A percentile compares a stretch with the other conserved stretches of the same genome.
Conservation (phyloP, 30 jellyfish, hydroid and myxozoan genomes). For the Sanderia malayensis region DNA sequence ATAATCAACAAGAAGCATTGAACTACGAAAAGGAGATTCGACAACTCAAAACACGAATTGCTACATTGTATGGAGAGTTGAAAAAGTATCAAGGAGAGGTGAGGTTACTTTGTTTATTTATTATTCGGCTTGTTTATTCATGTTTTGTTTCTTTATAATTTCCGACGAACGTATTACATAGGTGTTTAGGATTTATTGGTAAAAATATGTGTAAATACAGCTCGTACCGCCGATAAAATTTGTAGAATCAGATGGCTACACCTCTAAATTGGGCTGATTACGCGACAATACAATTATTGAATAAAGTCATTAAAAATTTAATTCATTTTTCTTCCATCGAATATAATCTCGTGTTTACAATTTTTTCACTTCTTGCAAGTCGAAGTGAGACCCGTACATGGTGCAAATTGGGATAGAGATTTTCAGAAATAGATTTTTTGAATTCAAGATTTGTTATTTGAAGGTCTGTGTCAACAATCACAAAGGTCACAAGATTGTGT, state of each 20-base stretch:
- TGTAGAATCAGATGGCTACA: background rate
- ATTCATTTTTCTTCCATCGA: background rate
- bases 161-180: too few relatives aligned
- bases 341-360: background rate
- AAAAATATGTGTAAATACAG: too few relatives aligned
- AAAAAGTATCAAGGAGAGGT: slow-evolving; percentile 51
- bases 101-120: too few relatives aligned
- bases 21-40: slow-evolving; percentile 73
- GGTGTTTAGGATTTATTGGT: too few relatives aligned
- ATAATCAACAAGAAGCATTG: slow-evolving; percentile 63
- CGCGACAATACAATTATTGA: background rate
- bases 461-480: background rate
- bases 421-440: too few relatives aligned
- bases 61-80: slow-evolving; percentile 74
- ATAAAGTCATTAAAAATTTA: background rate
- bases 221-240: too few relatives aligned
- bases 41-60: slow-evolving; percentile 68
- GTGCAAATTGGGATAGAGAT: too few relatives aligned
- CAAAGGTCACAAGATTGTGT: background rate
- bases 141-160: too few relatives aligned
- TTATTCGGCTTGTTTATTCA: too few relatives aligned
- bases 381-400: too few relatives aligned
- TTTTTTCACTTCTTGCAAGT: too few relatives aligned
- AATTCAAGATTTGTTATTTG: background rate
- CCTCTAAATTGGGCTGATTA: background rate